A percentile compares a stretch with the other conserved stretches of the same genome.
Evolutionary conservation across 2,888 invertebrate species (phyloP).

Genomic region (Vanessa cardui): DNA sequence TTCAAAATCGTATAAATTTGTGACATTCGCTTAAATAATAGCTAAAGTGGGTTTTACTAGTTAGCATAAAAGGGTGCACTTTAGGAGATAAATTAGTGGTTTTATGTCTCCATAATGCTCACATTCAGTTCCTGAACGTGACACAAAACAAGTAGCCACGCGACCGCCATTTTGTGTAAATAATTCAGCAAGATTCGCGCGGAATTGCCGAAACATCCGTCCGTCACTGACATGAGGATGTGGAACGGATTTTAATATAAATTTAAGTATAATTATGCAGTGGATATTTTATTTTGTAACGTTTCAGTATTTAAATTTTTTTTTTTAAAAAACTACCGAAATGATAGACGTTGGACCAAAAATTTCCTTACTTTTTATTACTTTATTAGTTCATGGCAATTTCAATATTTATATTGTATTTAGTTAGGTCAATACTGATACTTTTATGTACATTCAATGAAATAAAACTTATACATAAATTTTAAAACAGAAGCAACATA

Average conservation of each 20-base stretch:
- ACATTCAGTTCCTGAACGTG: slow-evolving; percentile 52
- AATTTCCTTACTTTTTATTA: too few relatives aligned
- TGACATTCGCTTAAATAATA: slow-evolving; percentile 19
- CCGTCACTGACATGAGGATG: slow-evolving; percentile 42
- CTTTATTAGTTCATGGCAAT: too few relatives aligned
- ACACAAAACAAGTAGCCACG: slow-evolving; percentile 54
- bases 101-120: slow-evolving; percentile 59
- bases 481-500: slow-evolving; percentile 3
- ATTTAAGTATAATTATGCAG: background rate
- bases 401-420: background rate
- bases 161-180: slow-evolving; percentile 67
- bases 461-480: slow-evolving; percentile 9
- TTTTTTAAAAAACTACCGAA: too few relatives aligned
- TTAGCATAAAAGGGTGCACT: slow-evolving; percentile 35
- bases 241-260: slow-evolving; percentile 12
- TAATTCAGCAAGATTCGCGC: slow-evolving; percentile 75
- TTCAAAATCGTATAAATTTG: slow-evolving; percentile 16
- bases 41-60: slow-evolving; percentile 20
- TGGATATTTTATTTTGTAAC: too few relatives aligned
- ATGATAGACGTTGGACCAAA: too few relatives aligned
- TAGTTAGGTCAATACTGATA: background rate
- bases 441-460: background rate
- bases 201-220: slow-evolving; percentile 63
- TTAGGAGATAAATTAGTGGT: slow-evolving; percentile 66
- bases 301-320: too few relatives aligned